Evolutionary conservation across 2,888 invertebrate genomes (phyloP).

Genomic region (Harpalus rubripes): DNA sequence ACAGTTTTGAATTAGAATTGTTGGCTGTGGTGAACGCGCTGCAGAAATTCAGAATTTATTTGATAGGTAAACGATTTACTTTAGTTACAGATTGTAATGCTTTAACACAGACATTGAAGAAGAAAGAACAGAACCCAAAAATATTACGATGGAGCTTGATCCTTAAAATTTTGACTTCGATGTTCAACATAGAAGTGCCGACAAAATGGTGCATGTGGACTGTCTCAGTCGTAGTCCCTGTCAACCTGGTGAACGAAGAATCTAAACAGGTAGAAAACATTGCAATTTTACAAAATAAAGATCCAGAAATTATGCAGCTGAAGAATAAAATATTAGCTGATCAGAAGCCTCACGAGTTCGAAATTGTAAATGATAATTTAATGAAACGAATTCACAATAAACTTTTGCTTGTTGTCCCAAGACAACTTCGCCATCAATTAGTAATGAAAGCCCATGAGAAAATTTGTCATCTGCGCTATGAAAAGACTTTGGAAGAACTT

Average conservation of each 20-base stretch:
- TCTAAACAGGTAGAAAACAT: slow-evolving; percentile 51
- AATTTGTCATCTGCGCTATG: slow-evolving; percentile 61
- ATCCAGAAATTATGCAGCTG: slow-evolving; percentile 32
- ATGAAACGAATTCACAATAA: no score
- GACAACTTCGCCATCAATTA: no score
- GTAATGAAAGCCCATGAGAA: no score
- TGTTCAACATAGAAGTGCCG: slow-evolving; percentile 66
- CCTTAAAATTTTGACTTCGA: slow-evolving; percentile 67
- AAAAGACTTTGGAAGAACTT: slow-evolving; percentile 48
- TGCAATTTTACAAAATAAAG: no score
- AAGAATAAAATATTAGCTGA: slow-evolving; percentile 2
- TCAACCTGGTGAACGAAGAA: slow-evolving; percentile 42
- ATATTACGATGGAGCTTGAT: no score
- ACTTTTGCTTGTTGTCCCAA: no score
- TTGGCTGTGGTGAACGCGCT: no score
- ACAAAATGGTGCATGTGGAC: slow-evolving; percentile 68
- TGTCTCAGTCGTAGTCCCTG: slow-evolving; percentile 60
- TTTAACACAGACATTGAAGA: slow-evolving; percentile 68
- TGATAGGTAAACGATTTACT: slow-evolving; percentile 68
- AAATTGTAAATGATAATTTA: slow-evolving; percentile 39
- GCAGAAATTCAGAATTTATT: no score
- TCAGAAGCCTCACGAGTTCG: slow-evolving; percentile 25
- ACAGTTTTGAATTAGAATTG: no score
- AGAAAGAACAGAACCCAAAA: slow-evolving; percentile 66
- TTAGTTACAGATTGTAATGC: slow-evolving; percentile 70